Percentiles rank a stretch among this genome's conserved stretches.
Conservation (phyloP, 2,797 vertebrate species). For the Bryconaethiops microstoma region DNA sequence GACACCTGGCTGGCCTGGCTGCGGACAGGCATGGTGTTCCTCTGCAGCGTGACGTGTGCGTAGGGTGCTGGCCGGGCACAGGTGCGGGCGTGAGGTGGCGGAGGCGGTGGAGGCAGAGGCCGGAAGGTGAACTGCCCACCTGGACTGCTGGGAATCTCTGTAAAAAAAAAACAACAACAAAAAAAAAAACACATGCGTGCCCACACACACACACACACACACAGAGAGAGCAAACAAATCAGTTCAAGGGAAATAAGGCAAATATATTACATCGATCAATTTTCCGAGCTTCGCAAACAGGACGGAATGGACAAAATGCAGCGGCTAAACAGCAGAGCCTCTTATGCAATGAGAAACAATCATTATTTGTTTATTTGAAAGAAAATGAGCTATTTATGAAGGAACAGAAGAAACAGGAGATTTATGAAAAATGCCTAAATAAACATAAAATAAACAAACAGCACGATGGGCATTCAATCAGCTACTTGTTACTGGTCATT, state of each 20-base stretch:
- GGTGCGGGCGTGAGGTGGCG: slow-evolving; percentile 49
- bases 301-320: neutral
- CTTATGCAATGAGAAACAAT: no score
- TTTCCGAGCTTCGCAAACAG: neutral
- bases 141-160: slow-evolving; percentile 32
- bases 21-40: slow-evolving; percentile 82
- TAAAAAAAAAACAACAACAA: neutral
- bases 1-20: slow-evolving; percentile 72
- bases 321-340: neutral
- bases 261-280: neutral
- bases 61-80: slow-evolving; percentile 48
- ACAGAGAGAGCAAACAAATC: no score
- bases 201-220: no score
- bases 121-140: slow-evolving; percentile 53
- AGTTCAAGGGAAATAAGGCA: no score
- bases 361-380: no score
- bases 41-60: slow-evolving; percentile 78
- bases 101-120: slow-evolving; percentile 50
- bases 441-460: no score
- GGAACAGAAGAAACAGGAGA: no score
- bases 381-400: no score
- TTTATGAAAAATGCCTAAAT: no score
- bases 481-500: no score
- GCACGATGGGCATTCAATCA: no score
- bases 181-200: neutral